phyloP scores from a whole-genome alignment of 2,113 vertebrate species.

The Scalopus aquaticus region DNA sequence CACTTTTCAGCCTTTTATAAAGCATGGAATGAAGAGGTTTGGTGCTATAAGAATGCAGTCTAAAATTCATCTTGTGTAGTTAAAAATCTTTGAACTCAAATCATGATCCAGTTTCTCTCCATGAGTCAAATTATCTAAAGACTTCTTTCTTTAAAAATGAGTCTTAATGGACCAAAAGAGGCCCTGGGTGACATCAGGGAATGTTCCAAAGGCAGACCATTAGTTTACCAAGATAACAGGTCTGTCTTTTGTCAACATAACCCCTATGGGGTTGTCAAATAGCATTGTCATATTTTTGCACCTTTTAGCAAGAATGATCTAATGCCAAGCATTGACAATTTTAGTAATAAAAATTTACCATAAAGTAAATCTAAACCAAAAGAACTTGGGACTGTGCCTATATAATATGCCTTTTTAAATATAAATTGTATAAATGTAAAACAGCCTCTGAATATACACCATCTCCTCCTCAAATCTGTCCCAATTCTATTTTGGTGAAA shows the following conservation, averaged over 20 bases:
- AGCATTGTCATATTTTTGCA: not conserved
- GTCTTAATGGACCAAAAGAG: not conserved
- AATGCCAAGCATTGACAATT: not conserved
- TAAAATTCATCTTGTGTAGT: not conserved
- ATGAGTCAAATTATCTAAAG: not conserved
- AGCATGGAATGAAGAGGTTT: not conserved
- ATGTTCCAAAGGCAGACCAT: not conserved
- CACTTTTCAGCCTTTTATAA: not conserved
- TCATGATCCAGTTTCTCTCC: not conserved
- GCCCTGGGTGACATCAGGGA: not conserved
- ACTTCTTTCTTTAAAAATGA: not conserved
- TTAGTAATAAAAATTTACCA: not conserved
- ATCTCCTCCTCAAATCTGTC: not conserved
- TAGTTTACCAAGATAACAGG: not conserved
- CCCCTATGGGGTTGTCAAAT: not conserved
- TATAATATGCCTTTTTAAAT: not conserved
- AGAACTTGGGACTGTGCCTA: not conserved
- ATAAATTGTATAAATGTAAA: not conserved
- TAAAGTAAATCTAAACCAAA: not conserved
- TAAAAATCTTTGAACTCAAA: not conserved
- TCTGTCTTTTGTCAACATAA: not conserved
- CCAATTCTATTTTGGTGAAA: conserved; percentile 19
- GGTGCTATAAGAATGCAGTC: not conserved
- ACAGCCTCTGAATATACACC: not conserved
- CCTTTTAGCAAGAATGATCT: not conserved